These are phyloP conservation scores for Actinostola sp. DNA, from an alignment of 92 coral and sea anemone species.

Conservation along the genomic window DNA sequence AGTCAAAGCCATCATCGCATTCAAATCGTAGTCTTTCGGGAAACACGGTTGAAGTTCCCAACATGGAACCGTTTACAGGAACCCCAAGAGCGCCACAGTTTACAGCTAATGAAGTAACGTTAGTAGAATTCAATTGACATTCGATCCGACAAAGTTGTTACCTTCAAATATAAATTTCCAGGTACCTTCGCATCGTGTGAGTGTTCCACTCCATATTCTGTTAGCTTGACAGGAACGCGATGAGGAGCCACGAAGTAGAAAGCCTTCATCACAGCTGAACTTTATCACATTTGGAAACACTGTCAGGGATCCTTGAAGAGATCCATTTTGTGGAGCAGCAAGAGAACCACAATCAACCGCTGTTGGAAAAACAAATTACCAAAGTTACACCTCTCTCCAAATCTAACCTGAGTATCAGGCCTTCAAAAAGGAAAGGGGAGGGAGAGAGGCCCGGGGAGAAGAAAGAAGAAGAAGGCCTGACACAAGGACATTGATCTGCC, in stretches of 20 bases:
- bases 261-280: conserved; percentile 60
- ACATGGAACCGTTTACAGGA: conserved; percentile 35
- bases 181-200: conserved; percentile 40
- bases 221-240: conserved; percentile 35
- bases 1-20: conserved; percentile 53
- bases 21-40: conserved; percentile 16
- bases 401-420: too few species aligned
- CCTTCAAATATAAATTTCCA: background rate
- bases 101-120: too few species aligned
- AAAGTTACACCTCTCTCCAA: background rate
- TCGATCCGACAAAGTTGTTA: too few species aligned
- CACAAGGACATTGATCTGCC: too few species aligned
- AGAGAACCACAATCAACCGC: conserved; percentile 72
- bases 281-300: conserved; percentile 32
- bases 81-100: conserved; percentile 53
- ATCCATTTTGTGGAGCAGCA: conserved; percentile 35
- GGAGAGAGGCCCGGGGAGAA: too few species aligned
- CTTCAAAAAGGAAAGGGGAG: too few species aligned
- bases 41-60: conserved; percentile 22
- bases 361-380: conserved; percentile 5
- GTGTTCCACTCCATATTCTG: conserved; percentile 41
- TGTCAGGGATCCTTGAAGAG: conserved; percentile 18
- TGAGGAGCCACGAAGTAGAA: conserved; percentile 31
- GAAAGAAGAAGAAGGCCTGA: too few species aligned
- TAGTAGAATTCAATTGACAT: too few species aligned